Conservation (phyloP, 92 coral and sea anemone species). For the Phenganax marumi region DNA sequence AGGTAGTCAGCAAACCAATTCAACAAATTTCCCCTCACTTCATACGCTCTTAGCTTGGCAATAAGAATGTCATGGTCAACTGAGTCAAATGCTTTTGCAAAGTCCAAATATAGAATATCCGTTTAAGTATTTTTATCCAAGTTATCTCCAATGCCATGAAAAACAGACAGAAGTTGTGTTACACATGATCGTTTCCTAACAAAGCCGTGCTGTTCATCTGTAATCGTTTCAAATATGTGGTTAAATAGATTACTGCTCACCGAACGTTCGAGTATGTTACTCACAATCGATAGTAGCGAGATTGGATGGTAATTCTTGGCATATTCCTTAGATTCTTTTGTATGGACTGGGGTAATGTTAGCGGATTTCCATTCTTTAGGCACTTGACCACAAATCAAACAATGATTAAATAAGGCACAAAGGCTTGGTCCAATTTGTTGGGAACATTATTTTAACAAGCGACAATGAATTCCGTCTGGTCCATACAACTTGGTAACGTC, state of each 20-base stretch:
- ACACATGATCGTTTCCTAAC: neutral
- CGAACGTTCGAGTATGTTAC: conserved; percentile 5
- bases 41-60: neutral
- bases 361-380: neutral
- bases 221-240: neutral
- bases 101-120: neutral
- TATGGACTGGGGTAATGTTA: neutral
- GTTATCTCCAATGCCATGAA: neutral
- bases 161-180: neutral
- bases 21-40: neutral
- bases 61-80: neutral
- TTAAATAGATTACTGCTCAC: neutral
- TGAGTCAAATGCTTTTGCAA: neutral
- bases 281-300: conserved; percentile 7
- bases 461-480: conserved; percentile 55
- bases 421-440: conserved; percentile 48
- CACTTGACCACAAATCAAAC: neutral
- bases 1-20: neutral
- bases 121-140: neutral
- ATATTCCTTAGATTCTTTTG: neutral
- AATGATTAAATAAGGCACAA: conserved; percentile 49
- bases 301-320: neutral
- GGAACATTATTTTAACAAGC: conserved; percentile 51
- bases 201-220: neutral
- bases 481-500: conserved; percentile 56